Evolutionary conservation across 2,113 vertebrate genomes (phyloP), one percentile per base, ranked within the genome.

Genomic region (Apus apus): DNA sequence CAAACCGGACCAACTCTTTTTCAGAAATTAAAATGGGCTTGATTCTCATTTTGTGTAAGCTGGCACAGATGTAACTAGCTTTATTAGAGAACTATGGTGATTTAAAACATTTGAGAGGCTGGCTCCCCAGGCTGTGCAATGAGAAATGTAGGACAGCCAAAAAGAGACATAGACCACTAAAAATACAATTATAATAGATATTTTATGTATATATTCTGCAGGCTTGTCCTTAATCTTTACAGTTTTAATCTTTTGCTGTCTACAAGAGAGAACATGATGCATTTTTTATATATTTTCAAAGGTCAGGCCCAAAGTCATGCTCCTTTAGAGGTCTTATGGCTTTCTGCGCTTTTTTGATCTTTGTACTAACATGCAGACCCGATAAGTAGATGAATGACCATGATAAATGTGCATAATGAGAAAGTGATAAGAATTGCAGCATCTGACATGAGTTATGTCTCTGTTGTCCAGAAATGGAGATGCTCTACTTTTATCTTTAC

Each of bases 381-480:
- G 94, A 95, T 96, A 97, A 97, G 92, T 77, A 95, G 96, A 93
- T 86, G 96, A 97, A 97, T 96, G 93, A 93, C 94, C 86, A 34
- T 96, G 97, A 98, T 96, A 97, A 97, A 97, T 95, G 94, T 78
- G 70, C 61, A 73, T 95, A 94, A 95, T 95, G 87, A 96, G 95
- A 95, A 97, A 97, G 90, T 92, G 97, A 97, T 97, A 97, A 98
- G 97, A 97, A 97, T 93, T 96, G 93, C 93, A 90, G 91, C 92
- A 84, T 88, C 90, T 97, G 93, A 89, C 93, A 84, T 97, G 95
- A 97, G 72, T 98, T 97, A 95, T 92, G 82, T 93, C 80, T 96
- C 85, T 92, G 71, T 96, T 87, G 46, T 76, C 77, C 73, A 94
- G 93, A 96, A 96, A 86, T 85, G 26, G 96, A 82, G 92, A 96